phyloP scores from a whole-genome alignment of 2,888 invertebrate genomes.

The Drosophila cognata region DNA sequence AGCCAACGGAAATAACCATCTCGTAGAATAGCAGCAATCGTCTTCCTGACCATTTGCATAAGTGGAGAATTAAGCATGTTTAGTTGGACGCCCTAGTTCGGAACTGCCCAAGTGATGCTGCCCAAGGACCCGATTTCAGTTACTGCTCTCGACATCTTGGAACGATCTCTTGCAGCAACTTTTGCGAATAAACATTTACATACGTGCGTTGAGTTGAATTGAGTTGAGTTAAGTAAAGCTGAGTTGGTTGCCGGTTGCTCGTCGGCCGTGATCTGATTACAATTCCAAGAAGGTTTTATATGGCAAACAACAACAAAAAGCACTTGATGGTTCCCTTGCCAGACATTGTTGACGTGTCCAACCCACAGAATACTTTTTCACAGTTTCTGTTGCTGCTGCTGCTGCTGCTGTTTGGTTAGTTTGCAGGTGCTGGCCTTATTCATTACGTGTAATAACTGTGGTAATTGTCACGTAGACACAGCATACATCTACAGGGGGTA shows the following conservation, averaged over 20 bases:
- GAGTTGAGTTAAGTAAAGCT: not conserved
- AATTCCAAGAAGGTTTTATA: slow-evolving; percentile 64
- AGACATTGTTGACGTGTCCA: slow-evolving; percentile 17
- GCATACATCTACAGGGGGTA: slow-evolving; percentile 12
- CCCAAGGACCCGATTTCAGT: not conserved
- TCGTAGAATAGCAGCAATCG: not conserved
- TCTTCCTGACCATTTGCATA: slow-evolving; percentile 6
- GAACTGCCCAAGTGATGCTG: not conserved
- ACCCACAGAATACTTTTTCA: slow-evolving; percentile 18
- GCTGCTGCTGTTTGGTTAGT: slow-evolving; percentile 12
- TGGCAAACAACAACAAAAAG: slow-evolving; percentile 26
- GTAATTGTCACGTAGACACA: slow-evolving; percentile 71
- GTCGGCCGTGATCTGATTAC: slow-evolving; percentile 69
- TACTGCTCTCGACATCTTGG: not conserved
- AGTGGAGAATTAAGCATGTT: slow-evolving; percentile 26
- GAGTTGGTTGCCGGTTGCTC: slow-evolving; percentile 5
- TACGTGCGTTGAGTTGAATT: slow-evolving; percentile 4
- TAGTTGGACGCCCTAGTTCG: slow-evolving; percentile 15
- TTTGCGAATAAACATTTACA: not conserved
- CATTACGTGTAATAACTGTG: slow-evolving; percentile 60
- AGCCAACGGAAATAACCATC: not conserved
- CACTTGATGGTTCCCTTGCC: slow-evolving; percentile 25
- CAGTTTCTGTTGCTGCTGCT: slow-evolving; percentile 3
- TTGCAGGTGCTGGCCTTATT: slow-evolving; percentile 23
- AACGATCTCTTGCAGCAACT: slow-evolving; percentile 11